These are phyloP conservation scores for Bombus breviceps DNA, from an alignment of 1,140 invertebrate genomes.

Conservation along the genomic window DNA sequence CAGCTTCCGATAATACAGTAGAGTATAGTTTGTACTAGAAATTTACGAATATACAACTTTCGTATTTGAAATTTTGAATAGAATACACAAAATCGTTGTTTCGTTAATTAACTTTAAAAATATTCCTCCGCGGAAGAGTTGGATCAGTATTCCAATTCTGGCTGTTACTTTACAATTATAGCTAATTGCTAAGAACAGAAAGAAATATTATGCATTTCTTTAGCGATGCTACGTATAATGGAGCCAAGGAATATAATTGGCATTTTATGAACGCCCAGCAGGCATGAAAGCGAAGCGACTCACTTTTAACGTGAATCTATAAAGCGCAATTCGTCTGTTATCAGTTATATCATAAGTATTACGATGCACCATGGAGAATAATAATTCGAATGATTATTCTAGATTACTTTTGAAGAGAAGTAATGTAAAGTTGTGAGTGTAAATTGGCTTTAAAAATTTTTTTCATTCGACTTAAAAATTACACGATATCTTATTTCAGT, in stretches of 20 bases:
- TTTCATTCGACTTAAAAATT: background rate
- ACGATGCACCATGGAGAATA: background rate
- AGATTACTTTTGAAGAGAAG: background rate
- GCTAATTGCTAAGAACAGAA: background rate
- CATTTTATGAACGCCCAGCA: background rate
- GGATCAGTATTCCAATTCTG: background rate
- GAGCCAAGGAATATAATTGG: background rate
- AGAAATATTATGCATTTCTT: background rate
- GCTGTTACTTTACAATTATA: background rate
- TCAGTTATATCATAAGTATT: background rate
- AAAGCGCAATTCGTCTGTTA: background rate
- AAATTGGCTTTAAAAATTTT: background rate
- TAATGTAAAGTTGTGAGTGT: background rate
- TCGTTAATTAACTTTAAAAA: background rate
- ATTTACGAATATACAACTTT: background rate
- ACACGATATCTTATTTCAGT: background rate
- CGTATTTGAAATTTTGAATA: background rate
- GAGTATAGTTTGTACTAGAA: background rate
- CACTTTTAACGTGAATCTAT: background rate
- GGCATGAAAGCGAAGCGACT: background rate
- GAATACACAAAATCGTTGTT: background rate
- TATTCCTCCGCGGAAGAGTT: background rate
- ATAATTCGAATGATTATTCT: constrained; percentile 19
- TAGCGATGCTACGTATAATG: background rate
- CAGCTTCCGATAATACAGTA: background rate